Conservation (phyloP, 2,888 invertebrate species). For the Drosophila aldrichi region DNA sequence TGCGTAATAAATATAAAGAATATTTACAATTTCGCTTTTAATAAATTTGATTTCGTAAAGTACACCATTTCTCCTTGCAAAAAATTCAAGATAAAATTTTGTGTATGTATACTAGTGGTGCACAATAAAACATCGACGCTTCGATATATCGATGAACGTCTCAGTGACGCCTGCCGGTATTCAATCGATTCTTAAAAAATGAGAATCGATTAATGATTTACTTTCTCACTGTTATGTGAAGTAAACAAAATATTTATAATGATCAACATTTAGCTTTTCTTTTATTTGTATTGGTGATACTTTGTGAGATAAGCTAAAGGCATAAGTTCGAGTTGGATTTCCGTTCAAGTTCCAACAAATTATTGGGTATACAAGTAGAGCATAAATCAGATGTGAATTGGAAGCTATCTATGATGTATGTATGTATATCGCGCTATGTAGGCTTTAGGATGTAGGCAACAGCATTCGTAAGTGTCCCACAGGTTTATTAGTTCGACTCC, state of each 20-base stretch:
- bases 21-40: constrained; percentile 75
- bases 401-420: neutral
- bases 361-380: neutral
- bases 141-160: neutral
- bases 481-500: neutral
- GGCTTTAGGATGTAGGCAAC: neutral
- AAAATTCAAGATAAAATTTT: constrained; percentile 35
- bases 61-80: constrained; percentile 61
- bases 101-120: constrained; percentile 45
- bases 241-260: neutral
- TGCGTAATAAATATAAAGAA: constrained; percentile 75
- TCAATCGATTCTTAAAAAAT: neutral
- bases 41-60: constrained; percentile 57
- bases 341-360: neutral
- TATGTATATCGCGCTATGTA: neutral
- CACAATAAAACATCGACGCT: neutral
- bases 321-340: neutral
- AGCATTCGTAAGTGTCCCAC: neutral
- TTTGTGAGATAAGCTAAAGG: neutral
- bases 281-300: neutral
- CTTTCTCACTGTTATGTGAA: neutral
- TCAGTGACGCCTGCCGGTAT: neutral
- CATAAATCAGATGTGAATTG: neutral
- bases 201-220: too few relatives aligned
- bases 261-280: neutral